Percentiles rank a stretch among this genome's conserved stretches.
Conservation (phyloP, 2,113 vertebrate genomes). For the Regulus satrapa region DNA sequence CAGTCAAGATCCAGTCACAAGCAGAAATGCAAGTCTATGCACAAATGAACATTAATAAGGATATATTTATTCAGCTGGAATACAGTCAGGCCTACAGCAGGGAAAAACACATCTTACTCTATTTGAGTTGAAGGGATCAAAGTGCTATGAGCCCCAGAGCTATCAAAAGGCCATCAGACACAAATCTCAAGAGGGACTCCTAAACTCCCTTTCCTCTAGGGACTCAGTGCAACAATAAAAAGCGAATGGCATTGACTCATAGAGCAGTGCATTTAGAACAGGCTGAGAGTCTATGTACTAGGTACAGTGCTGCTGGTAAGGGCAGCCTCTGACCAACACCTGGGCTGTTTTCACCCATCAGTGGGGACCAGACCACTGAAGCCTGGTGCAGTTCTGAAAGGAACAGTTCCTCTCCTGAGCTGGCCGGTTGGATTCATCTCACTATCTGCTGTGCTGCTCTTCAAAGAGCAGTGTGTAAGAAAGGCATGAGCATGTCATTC, state of each 20-base stretch:
- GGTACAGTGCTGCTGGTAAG: not conserved
- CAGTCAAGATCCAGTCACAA: not conserved
- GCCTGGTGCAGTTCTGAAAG: not conserved
- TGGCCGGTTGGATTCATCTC: not conserved
- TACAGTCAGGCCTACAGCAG: not conserved
- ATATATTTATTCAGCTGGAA: constrained; percentile 8
- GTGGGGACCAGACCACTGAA: not conserved
- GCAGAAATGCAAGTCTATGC: not conserved
- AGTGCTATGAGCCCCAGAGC: not conserved
- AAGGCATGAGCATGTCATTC: not conserved
- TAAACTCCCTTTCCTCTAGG: not conserved
- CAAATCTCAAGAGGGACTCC: not conserved
- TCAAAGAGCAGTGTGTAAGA: not conserved
- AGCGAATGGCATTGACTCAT: not conserved
- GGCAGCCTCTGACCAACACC: not conserved
- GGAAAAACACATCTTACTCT: not conserved
- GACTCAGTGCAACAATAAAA: not conserved
- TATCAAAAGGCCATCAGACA: not conserved
- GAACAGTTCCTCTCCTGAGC: not conserved
- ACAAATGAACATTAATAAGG: not conserved
- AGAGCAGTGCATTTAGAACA: not conserved
- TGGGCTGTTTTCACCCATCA: not conserved
- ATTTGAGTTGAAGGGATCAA: not conserved
- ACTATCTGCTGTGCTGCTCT: not conserved
- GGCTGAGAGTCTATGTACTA: not conserved